Base-by-base conservation (phyloP, 2,113 vertebrate species). In the Cyanoramphus novaezelandiae region DNA sequence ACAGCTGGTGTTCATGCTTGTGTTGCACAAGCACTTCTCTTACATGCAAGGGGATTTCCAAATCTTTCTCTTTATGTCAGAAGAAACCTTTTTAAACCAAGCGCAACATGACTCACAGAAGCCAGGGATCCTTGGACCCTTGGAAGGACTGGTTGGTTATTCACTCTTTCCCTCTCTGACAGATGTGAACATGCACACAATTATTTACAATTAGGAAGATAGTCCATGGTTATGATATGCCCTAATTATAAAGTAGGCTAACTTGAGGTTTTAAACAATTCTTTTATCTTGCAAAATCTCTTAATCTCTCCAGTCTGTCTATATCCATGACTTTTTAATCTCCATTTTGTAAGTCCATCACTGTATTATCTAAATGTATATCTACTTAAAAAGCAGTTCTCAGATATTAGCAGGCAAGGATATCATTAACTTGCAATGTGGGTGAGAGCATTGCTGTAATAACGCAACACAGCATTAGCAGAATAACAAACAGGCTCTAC, bases 331-430 rank as follows among this genome's bases (percentile, higher is more conserved):
- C 57, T 71, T 67, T 91, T 68, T 84, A 86, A 82, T 93, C 41
- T 75, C n/a, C 5, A 25, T 90, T 95, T 96, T 63, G 13, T 74
- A 84, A 91, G 0, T 35, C 17, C 37, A 59, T 70, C 63, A 47
- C 21, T 69, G 19, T n/a, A 16, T 44, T 63, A 49, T 62, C n/a
- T 69, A 93, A 92, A 90, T 88, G 25, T 10, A 7, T 80, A 96
- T 90, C 92, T 94, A 41, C 79, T 87, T 85, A 77, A 90, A 94
- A 90, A 83, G 35, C 27, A 77, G 82, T 71, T 94, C 82, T 86
- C 82, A 77, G 64, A 81, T 81, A 83, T 47, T 80, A 13, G 7
- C 39, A 81, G 39, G 39, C 59, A 86, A 94, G 39, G 64, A 64
- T 78, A 92, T 82, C 13, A 74, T 90, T 72, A 94, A 21, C 47